Base-by-base conservation (phyloP, 2,888 invertebrate genomes). In the Brachyptera risi region DNA sequence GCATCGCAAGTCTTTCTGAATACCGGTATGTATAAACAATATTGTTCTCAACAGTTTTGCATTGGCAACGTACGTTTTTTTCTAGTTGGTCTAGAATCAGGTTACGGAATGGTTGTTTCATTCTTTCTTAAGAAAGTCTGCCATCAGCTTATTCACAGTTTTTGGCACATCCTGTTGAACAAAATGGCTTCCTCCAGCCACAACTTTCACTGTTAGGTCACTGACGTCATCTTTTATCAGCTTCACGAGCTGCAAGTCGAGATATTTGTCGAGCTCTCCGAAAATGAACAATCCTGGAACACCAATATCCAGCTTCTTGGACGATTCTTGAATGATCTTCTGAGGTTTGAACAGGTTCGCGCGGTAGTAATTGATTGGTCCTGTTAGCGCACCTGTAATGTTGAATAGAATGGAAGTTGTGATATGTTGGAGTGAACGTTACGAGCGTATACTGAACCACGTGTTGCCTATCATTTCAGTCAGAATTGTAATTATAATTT, bases 291-390 rank as follows among this genome's bases (percentile, higher is more conserved):
- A 59, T 67, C 81, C 75, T 1, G 78, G 78, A 65, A 66, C 1
- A 78, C 72, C 40, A 11, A 47, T 23, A 13, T 60, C 51, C 5
- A 19, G 15, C 23, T 37, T 47, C 9, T 3, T 19, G 13, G 23
- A 31, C 1, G 42, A 19, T n/a, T 31, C 27, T 3, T n/a, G 9
- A 3, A 21, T 15, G 2, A 26, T 27, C 1, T 56, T 51, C 2
- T 73, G 26, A 1, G 67, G 64, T 63, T 70, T 73, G 1, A 61
- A 49, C 64, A 77, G 73, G 67, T 79, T 79, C 1, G 79, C 79
- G 47, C 83, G 73, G 68, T 83, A 83, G 72, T 81, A 83, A 69
- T 83, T 81, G 13, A 83, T 70, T 0, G 83, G 80, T 1, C 77
- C 74, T 1, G 80, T 82, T 37, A 80, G 71, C 0, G 80, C 80